A percentile compares a stretch with the other conserved stretches of the same genome.
These are phyloP conservation scores for Himalopsyche kuldschensis DNA, from an alignment of 2,888 invertebrate genomes.

Conservation along the genomic window DNA sequence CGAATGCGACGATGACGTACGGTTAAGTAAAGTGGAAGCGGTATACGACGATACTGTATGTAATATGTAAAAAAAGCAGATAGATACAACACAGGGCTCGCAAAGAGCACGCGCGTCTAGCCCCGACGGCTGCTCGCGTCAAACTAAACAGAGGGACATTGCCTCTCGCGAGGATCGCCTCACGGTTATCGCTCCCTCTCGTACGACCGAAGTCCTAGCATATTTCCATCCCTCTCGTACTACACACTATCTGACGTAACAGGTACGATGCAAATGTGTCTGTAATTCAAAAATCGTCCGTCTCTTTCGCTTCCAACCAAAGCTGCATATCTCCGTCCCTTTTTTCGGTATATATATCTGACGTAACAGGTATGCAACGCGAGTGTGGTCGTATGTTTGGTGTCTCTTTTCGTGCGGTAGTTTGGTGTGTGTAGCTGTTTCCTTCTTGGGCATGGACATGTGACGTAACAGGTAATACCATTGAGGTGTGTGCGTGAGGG, in stretches of 20 bases:
- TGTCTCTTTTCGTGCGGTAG: constrained; percentile 12
- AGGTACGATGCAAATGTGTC: constrained; percentile 33
- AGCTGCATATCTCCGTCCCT: not conserved
- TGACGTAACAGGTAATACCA: constrained; percentile 28
- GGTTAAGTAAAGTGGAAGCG: constrained; percentile 9
- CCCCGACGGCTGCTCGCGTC: constrained; percentile 40
- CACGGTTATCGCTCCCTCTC: constrained; percentile 27
- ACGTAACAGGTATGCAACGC: constrained; percentile 32
- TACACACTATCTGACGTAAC: constrained; percentile 29
- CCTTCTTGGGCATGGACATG: constrained; percentile 7
- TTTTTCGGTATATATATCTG: constrained; percentile 1
- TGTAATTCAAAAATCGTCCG: constrained; percentile 10
- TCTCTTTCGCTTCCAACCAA: constrained; percentile 11
- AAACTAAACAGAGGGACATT: constrained; percentile 31
- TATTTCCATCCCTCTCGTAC: constrained; percentile 23
- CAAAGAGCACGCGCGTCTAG: constrained; percentile 39
- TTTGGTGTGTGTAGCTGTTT: not conserved
- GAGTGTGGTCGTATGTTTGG: constrained; percentile 1
- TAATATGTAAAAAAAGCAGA: constrained; percentile 34
- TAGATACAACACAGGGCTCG: constrained; percentile 35
- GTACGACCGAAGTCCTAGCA: constrained; percentile 1
- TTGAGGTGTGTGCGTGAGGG: not conserved
- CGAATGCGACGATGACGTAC: constrained; percentile 7
- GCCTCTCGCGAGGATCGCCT: constrained; percentile 20
- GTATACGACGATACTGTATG: constrained; percentile 17